A percentile compares a stretch with the other conserved stretches of the same genome.
Evolutionary conservation across 1,140 invertebrate genomes (phyloP).

Genomic region (Leptopilina clavipes): DNA sequence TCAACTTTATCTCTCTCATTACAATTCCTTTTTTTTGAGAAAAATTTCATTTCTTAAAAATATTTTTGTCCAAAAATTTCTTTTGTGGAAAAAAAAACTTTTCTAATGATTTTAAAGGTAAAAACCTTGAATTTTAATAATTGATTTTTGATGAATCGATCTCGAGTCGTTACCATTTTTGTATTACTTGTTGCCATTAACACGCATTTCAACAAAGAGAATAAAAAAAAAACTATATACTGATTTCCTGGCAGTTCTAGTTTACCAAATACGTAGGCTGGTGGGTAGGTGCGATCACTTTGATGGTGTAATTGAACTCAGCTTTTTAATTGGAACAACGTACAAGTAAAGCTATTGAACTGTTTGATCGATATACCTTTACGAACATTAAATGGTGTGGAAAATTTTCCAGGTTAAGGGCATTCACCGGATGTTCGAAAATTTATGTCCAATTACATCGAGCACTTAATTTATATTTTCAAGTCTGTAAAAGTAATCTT

Average conservation of each 20-base stretch:
- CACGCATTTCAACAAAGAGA: neutral
- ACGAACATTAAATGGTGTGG: conserved; percentile 2
- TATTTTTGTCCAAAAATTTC: no score
- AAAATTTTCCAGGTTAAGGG: conserved; percentile 31
- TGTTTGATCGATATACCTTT: conserved; percentile 24
- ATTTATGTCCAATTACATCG: conserved; percentile 5
- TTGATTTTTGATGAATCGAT: neutral
- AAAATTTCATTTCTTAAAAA: neutral
- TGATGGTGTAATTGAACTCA: conserved; percentile 26
- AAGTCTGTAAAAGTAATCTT: neutral
- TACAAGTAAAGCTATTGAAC: conserved; percentile 22
- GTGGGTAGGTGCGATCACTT: conserved; percentile 32
- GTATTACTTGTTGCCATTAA: neutral
- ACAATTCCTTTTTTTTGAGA: neutral
- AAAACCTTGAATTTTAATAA: no score
- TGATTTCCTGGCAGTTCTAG: conserved; percentile 31
- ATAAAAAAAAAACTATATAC: neutral
- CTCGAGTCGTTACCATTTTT: neutral
- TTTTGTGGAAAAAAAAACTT: no score
- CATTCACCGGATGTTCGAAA: conserved; percentile 13
- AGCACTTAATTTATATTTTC: conserved; percentile 3
- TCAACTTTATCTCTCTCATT: neutral
- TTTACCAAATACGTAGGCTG: conserved; percentile 26
- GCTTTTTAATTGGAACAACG: conserved; percentile 18
- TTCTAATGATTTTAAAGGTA: no score